A percentile compares a stretch with the other conserved stretches of the same genome.
Conservation (phyloP, 2,888 invertebrate species). For the Lamellibrachia columna region DNA sequence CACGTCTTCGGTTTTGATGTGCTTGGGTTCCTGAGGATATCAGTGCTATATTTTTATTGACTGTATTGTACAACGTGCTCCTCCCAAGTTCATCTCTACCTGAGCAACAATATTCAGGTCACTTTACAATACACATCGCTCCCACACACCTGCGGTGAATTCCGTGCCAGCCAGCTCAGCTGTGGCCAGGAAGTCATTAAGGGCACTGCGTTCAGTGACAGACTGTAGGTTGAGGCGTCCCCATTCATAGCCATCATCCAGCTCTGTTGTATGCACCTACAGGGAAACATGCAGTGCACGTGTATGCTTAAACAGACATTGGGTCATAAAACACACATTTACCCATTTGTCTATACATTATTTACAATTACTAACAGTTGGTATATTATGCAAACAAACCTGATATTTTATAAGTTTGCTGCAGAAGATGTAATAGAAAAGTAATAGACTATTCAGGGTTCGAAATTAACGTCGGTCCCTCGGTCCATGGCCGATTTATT, state of each 20-base stretch:
- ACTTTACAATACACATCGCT: neutral
- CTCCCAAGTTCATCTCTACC: neutral
- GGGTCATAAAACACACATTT: neutral
- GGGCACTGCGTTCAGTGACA: slow-evolving; percentile 93
- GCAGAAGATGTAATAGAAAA: too few relatives aligned
- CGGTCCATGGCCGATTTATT: too few relatives aligned
- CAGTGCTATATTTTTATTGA: neutral
- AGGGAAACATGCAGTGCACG: slow-evolving; percentile 32
- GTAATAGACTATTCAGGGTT: too few relatives aligned
- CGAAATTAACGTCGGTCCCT: too few relatives aligned
- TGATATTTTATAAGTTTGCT: too few relatives aligned
- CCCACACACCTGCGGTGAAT: slow-evolving; percentile 73
- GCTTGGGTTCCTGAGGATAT: too few relatives aligned
- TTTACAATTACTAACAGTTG: too few relatives aligned
- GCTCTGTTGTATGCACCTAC: slow-evolving; percentile 84
- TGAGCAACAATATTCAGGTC: neutral
- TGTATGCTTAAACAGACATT: neutral
- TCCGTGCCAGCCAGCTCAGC: slow-evolving; percentile 94
- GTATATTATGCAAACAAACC: too few relatives aligned
- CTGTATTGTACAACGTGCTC: neutral
- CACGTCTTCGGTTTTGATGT: neutral
- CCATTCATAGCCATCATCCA: slow-evolving; percentile 92
- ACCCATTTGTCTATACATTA: neutral
- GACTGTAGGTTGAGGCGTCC: slow-evolving; percentile 86
- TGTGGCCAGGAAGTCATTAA: slow-evolving; percentile 94